Percentiles rank a stretch among this genome's conserved stretches.
Evolutionary conservation across 1,140 invertebrate genomes (phyloP).

Genomic region (Anadara kagoshimensis): DNA sequence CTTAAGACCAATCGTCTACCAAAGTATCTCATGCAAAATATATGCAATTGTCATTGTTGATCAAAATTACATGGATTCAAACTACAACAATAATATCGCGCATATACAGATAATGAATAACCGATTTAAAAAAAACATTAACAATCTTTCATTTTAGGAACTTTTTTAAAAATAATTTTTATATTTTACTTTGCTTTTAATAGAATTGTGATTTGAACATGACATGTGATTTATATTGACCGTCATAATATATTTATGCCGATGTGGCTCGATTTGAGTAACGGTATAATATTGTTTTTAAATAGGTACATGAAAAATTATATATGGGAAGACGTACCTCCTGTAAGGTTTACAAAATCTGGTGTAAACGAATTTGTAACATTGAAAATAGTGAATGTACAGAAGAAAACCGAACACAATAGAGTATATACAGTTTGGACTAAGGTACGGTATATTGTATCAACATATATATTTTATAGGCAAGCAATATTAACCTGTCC

Average conservation of each 20-base stretch:
- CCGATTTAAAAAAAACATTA: no score
- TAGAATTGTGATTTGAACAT: neutral
- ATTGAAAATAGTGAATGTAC: slow-evolving; percentile 29
- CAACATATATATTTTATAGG: neutral
- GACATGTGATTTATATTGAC: neutral
- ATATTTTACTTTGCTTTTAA: neutral
- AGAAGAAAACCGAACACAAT: neutral
- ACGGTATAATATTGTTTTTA: neutral
- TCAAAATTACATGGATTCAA: no score
- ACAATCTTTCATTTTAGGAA: no score
- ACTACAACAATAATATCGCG: no score
- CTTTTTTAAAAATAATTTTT: no score
- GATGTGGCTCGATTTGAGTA: no score
- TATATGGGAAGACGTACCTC: neutral
- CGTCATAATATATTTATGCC: no score
- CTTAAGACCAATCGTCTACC: no score
- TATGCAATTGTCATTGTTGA: no score
- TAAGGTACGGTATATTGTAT: neutral
- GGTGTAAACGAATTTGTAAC: slow-evolving; percentile 31
- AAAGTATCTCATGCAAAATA: no score
- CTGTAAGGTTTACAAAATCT: slow-evolving; percentile 24
- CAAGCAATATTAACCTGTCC: no score
- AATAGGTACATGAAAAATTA: slow-evolving; percentile 20
- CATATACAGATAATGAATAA: no score
- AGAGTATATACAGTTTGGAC: neutral